Evolutionary conservation across 2,113 vertebrate species (phyloP).

Genomic region (Phaethon lepturus): DNA sequence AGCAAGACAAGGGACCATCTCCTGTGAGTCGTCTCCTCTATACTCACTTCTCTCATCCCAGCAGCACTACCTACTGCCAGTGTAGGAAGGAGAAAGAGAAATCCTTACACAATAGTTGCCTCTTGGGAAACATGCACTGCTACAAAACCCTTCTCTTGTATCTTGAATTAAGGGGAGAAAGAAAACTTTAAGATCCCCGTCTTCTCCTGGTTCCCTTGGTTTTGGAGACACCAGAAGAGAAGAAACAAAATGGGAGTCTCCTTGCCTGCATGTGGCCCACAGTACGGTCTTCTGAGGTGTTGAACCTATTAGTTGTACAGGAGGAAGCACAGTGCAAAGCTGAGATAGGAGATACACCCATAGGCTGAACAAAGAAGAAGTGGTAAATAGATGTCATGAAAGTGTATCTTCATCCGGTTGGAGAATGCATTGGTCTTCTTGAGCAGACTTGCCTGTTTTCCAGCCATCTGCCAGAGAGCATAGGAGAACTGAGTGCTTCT

Average conservation of each 20-base stretch:
- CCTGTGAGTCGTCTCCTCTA: neutral
- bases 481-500: neutral
- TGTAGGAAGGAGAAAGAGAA: neutral
- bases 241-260: neutral
- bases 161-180: neutral
- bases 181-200: neutral
- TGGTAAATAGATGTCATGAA: neutral
- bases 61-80: neutral
- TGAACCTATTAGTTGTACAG: neutral
- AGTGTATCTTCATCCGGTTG: neutral
- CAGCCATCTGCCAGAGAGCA: neutral
- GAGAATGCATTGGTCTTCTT: neutral
- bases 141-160: neutral
- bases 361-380: neutral
- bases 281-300: rapidly evolving
- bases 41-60: neutral
- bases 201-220: neutral
- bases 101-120: neutral
- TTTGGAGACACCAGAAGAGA: neutral
- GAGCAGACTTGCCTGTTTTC: neutral
- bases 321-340: neutral
- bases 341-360: neutral
- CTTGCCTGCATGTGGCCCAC: neutral
- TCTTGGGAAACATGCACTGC: neutral
- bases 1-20: neutral